Evolutionary conservation across 1,140 invertebrate genomes (phyloP), one percentile per base, ranked within the genome.

Genomic region (Aphelinus atriplicis): DNA sequence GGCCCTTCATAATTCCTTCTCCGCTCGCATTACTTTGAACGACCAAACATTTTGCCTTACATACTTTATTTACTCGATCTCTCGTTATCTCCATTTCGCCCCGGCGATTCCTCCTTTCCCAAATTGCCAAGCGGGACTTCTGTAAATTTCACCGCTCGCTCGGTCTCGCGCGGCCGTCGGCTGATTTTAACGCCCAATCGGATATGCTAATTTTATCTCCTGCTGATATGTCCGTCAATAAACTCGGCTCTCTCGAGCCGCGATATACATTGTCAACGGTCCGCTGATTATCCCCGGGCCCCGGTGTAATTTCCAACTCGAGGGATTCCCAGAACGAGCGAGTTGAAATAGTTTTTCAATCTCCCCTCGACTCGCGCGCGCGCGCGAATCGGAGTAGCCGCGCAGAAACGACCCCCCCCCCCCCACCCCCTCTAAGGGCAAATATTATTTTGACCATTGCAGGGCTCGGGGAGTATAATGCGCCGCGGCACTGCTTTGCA

Each of bases 41-140:
- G 73, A 75, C 73, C 62, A 75, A 75, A 75, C 73, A 75, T 75
- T 75, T 75, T 75, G 73, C 73, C 73, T 75, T 65, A 65, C 73
- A 42, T 75, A 75, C 73, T 75, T 75, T 75, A 75, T 75, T 75
- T 75, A 75, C 73, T 75, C 62, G 64, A 64, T 72, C 53, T 64
- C 70, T 56, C 55, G 53, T 53, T 53, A 63, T 73, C 74, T 72
- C 66, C 26, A 26, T 26, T 26, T 43, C 55, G 53, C 60, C 73
- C 74, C 43, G 48, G 63, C 61, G 62, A 73, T 80, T 80, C 78
- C 78, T 80, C 73, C 75, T 46, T 53, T 53, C 51, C 51, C 4
- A 53, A 53, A 53, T 53, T 60, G 7, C 63, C 56, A n/a, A 45
- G 1, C 50, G 2, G 7, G 9, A 48, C 63, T 72, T 56, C 71